Evolutionary conservation across 2,797 vertebrate genomes (phyloP).

Genomic region (Aythya fuligula): DNA sequence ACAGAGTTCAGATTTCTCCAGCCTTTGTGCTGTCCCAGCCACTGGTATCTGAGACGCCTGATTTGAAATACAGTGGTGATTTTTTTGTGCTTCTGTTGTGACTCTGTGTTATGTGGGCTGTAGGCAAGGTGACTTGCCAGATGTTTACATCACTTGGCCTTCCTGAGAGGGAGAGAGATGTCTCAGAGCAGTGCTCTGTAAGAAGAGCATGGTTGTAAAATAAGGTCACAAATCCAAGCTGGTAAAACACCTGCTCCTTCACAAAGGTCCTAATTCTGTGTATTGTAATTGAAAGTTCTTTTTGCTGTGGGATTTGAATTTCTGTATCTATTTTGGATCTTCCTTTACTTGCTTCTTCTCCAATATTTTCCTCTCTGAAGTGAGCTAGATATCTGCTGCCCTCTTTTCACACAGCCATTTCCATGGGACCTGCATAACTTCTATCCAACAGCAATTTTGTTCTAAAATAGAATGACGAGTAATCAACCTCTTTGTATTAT

Average conservation of each 20-base stretch:
- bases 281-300: not conserved
- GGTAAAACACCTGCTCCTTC: not conserved
- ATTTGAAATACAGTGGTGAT: not conserved
- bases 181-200: not conserved
- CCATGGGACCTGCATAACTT: not conserved
- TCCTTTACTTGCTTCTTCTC: not conserved
- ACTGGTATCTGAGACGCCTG: not conserved
- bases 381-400: not conserved
- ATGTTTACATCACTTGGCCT: not conserved
- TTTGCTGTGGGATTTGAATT: not conserved
- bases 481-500: not conserved
- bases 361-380: not conserved
- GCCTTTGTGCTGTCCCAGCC: not conserved
- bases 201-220: not conserved
- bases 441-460: not conserved
- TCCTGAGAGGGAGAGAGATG: not conserved
- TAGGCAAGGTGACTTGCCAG: not conserved
- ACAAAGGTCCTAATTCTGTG: not conserved
- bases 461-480: not conserved
- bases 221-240: not conserved
- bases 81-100: not conserved
- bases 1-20: slow-evolving; percentile 1
- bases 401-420: not conserved
- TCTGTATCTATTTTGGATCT: not conserved
- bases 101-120: not conserved